Conservation (phyloP, 2,797 vertebrate species). For the Oreortyx pictus region DNA sequence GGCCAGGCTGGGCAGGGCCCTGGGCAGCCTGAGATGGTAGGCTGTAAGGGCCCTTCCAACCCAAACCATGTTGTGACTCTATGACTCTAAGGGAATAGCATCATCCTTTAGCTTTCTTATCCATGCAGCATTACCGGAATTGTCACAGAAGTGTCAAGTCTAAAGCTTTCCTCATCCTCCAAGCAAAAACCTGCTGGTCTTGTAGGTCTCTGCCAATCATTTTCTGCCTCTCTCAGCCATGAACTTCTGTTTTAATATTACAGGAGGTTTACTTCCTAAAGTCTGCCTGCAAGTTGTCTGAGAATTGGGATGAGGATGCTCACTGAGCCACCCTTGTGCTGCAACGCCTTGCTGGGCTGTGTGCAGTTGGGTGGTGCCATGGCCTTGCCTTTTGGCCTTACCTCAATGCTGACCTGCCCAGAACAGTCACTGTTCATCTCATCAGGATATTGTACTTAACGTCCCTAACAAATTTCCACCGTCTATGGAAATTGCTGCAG, state of each 20-base stretch:
- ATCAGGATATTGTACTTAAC: neutral
- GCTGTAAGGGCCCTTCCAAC: neutral
- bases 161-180: neutral
- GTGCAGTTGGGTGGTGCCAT: neutral
- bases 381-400: accelerated
- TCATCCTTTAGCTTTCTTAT: neutral
- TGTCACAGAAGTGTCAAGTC: neutral
- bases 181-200: neutral
- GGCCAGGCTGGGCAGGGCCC: too few species aligned
- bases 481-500: neutral
- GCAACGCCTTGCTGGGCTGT: accelerated
- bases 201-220: neutral
- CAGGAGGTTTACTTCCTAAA: neutral
- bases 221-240: neutral
- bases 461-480: neutral
- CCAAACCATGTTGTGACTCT: too few species aligned
- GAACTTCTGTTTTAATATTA: neutral
- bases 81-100: neutral
- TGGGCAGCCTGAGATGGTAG: neutral
- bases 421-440: neutral
- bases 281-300: neutral
- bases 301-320: neutral
- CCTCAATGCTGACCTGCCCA: neutral
- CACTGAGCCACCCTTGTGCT: neutral
- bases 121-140: neutral